Base-by-base conservation (phyloP, 2,797 vertebrate species). In the Caiman crocodilus region DNA sequence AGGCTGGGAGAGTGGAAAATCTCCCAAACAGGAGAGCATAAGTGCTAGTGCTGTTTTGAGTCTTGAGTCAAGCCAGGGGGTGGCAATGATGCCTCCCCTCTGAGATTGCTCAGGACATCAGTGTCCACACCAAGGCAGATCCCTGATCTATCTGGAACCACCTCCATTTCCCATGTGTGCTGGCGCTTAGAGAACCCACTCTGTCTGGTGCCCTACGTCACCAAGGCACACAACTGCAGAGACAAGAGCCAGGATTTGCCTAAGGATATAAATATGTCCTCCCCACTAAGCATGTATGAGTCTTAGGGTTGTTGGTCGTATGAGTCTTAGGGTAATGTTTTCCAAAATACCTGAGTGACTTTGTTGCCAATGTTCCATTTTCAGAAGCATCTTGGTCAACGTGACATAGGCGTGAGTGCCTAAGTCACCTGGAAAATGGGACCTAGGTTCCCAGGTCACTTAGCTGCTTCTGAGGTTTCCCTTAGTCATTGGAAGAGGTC, bases 91-190 rank as follows among this genome's bases (percentile, higher is more conserved):
- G 17, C n/a, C 16, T 16, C n/a, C 18, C 64, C 8, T n/a, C n/a
- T 10, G 64, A 65, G 64, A 65, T 9, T 30, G n/a, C 30, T 65
- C 63, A 26, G 5, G 63, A 5, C 63, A 65, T 61, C 17, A 65
- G 63, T 17, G 63, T 65, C 35, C 35, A 35, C 17, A 65, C 63
- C 28, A n/a, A 28, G 18, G n/a, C 64, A 65, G 64, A 30, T 20
- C n/a, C 17, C 64, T 11, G 64, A 30, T 30, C n/a, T 8, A 9
- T 17, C 50, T 28, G 56, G 1, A 0, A 63, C 56, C 14, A 9
- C 9, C 10, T 2, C 1, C 16, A 4, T 4, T 65, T n/a, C 2
- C 50, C 17, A 0, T 30, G 1, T 28, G 30, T 17, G 23, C 3
- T 9, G 74, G 17, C 3, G 77, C 83, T 30, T 59, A 9, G 90